phyloP scores from a whole-genome alignment of 2,797 vertebrate genomes.

The Vultur gryphus region DNA sequence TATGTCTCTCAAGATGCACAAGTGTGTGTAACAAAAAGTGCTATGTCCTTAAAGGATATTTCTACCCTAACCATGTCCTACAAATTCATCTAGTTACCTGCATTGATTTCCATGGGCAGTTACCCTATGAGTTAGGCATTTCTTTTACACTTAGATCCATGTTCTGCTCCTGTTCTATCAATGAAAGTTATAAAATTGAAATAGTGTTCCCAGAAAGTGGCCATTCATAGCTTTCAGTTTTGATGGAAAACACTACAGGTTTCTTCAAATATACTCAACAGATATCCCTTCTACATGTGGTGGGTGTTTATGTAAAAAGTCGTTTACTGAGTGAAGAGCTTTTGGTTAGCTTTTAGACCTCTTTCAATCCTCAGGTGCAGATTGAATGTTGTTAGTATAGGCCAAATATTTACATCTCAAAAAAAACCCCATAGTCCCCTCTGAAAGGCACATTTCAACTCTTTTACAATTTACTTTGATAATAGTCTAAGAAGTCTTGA shows the following conservation, averaged over 20 bases:
- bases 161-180: background rate
- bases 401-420: background rate
- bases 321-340: background rate
- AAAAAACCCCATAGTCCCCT: fast-evolving
- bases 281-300: background rate
- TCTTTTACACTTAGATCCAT: background rate
- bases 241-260: background rate
- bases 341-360: background rate
- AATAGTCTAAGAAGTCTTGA: background rate
- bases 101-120: background rate
- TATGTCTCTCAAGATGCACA: background rate
- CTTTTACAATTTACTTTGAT: background rate
- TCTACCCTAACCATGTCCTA: background rate
- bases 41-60: background rate
- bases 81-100: background rate
- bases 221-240: background rate
- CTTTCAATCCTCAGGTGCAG: background rate
- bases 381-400: background rate
- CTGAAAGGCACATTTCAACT: background rate
- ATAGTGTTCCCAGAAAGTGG: background rate
- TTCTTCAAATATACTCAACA: background rate
- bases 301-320: background rate
- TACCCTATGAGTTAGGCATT: background rate
- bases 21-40: background rate
- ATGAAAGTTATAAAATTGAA: background rate